These are phyloP conservation scores for Syngnathus acus DNA, from an alignment of 2,797 vertebrate genomes.

Conservation along the genomic window DNA sequence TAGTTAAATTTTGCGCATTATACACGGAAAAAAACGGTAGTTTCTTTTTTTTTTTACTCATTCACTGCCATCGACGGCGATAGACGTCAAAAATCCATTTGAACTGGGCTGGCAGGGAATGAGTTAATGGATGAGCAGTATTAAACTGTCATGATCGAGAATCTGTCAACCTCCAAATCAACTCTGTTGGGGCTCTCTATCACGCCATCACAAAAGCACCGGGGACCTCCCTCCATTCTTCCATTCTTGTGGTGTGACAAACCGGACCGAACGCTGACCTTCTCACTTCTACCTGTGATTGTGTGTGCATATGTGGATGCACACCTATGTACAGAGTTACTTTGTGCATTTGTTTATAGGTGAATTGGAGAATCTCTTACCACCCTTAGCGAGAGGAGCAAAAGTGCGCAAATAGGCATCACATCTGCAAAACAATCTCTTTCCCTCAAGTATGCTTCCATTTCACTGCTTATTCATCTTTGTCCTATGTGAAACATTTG, in stretches of 20 bases:
- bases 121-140: not conserved
- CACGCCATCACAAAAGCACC: slow-evolving; percentile 36
- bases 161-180: slow-evolving; percentile 30
- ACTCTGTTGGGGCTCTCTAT: slow-evolving; percentile 31
- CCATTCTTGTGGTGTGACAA: slow-evolving; percentile 34
- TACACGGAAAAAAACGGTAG: too few relatives aligned
- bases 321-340: not conserved
- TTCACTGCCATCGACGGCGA: too few relatives aligned
- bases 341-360: not conserved
- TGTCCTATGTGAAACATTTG: slow-evolving; percentile 15
- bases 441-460: slow-evolving; percentile 6
- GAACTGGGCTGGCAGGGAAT: too few relatives aligned
- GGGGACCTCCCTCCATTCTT: slow-evolving; percentile 22
- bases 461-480: slow-evolving; percentile 28
- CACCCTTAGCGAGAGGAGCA: not conserved
- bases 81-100: too few relatives aligned
- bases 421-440: slow-evolving; percentile 17
- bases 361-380: not conserved
- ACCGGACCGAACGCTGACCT: slow-evolving; percentile 40
- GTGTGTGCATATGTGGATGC: not conserved
- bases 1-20: too few relatives aligned
- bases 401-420: not conserved
- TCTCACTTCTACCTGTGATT: slow-evolving; percentile 16
- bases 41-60: not conserved
- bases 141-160: slow-evolving; percentile 26